Evolutionary conservation across 2,888 invertebrate species (phyloP), one percentile per base, ranked within the genome.

Genomic region (Stramonita haemastoma): DNA sequence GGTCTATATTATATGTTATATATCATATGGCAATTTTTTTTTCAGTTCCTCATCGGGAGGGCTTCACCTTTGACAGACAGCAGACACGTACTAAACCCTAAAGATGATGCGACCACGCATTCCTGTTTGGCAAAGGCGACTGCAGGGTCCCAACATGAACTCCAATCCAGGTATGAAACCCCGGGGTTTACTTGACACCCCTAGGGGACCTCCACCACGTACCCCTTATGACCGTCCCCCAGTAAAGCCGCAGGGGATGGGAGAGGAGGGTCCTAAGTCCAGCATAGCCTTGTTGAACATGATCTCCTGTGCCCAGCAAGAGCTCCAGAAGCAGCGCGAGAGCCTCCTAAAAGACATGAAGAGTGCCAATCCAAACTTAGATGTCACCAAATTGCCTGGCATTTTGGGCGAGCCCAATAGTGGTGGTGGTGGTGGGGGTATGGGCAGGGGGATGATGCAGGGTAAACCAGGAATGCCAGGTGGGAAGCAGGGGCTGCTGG

Each of bases 191-290:
- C 81, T 83, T 46, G 81, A 83, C 81, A 83, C 81, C 46, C 81
- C 81, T 83, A 83, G 81, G 81, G 34, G 86, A 32, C 86, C 86
- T 32, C 34, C 66, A 86, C 57, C 86, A 15, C 66, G 86, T 32
- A 86, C 86, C 29, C 86, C 86, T 26, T 86, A 86, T 86, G 86
- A 86, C 66, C 60, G 86, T 60, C 86, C 86, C 34, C 60, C 11
- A 22, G 57, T 86, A 32, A 57, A 34, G 32, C 57, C 86, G 19
- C 60, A 29, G 34, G 66, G 66, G 32, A 57, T 57, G 57, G 84
- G 57, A 57, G 29, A 29, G 84, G 57, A 85, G 57, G 84, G 56
- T 57, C 46, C 56, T 57, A n/a, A 56, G 57, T 36, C 57, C 84
- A 57, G 57, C 34, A 13, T 85, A 32, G 32, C 17, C 66, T 83